Percentiles rank a stretch among this genome's conserved stretches.
phyloP scores from a whole-genome alignment of 2,888 invertebrate species.

The Plebejus argus region DNA sequence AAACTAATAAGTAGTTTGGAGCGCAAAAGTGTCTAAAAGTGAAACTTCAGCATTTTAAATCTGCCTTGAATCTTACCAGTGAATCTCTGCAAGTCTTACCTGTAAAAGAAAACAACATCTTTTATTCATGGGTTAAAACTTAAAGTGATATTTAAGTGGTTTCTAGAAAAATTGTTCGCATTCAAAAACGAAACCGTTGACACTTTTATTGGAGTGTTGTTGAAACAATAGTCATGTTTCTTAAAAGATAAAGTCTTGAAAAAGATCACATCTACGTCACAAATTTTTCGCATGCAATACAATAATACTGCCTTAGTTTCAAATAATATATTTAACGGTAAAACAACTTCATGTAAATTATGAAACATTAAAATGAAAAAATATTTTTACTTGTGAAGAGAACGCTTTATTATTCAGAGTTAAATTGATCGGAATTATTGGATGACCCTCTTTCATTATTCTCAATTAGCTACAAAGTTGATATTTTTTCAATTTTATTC shows the following conservation, averaged over 20 bases:
- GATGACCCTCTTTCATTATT: conserved; percentile 49
- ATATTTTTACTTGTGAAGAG: not conserved
- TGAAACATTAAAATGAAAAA: not conserved
- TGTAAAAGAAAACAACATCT: conserved; percentile 49
- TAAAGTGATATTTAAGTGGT: conserved; percentile 22
- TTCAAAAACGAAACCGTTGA: not conserved
- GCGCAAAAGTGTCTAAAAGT: conserved; percentile 1
- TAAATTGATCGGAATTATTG: conserved; percentile 38
- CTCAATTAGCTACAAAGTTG: not conserved
- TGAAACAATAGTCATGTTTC: not conserved
- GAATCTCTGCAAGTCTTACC: conserved; percentile 50
- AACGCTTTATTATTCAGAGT: conserved; percentile 9
- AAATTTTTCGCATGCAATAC: too few relatives aligned
- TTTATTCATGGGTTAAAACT: conserved; percentile 33
- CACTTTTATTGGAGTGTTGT: not conserved
- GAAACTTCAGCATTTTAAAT: conserved; percentile 28
- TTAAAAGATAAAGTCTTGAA: not conserved
- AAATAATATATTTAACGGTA: not conserved
- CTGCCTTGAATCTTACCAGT: conserved; percentile 26
- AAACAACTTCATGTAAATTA: not conserved
- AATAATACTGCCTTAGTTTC: not conserved
- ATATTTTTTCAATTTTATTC: not conserved
- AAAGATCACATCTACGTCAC: not conserved
- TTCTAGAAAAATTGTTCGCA: not conserved
- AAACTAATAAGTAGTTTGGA: not conserved